Base-by-base conservation (phyloP, 2,888 invertebrate species). In the Tanytarsus gracilentus region DNA sequence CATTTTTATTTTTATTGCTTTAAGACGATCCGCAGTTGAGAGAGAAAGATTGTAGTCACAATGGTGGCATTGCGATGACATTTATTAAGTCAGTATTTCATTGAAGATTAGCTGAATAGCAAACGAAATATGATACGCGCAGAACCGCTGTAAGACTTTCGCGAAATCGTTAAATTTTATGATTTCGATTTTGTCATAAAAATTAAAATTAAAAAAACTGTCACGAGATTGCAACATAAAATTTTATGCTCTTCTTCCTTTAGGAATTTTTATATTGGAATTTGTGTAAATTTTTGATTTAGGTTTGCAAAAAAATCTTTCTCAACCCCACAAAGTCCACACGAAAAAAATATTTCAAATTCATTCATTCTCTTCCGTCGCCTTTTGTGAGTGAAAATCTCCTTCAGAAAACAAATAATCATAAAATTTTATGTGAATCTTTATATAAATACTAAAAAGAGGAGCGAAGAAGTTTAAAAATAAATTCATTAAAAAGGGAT, bases 401-500 rank as follows among this genome's bases (percentile, higher is more conserved):
- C 30, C 30, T 6, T 30, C 7, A 30, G 49, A 49, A 26, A 49
- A 49, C 49, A 49, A 49, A 49, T 49, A 49, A 49, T 49, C 25
- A 14, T 51, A 51, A 30, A 51, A 30, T 51, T 51, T 30, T 30
- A 51, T 27, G 51, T 14, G n/a, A n/a, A n/a, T n/a, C n/a, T n/a
- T n/a, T n/a, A n/a, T n/a, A n/a, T n/a, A n/a, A n/a, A n/a, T n/a
- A n/a, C n/a, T n/a, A n/a, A n/a, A n/a, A n/a, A n/a, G n/a, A n/a
- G n/a, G n/a, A n/a, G n/a, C n/a, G n/a, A n/a, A n/a, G n/a, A n/a
- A n/a, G 27, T 51, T 51, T 27, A 18, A 25, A 16, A 51, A 51
- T 51, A 51, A 51, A 51, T 51, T 51, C 51, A 30, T 51, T 51
- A 51, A 51, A 51, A 51, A 25, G 29, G 30, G 51, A 51, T 49